phyloP scores from a whole-genome alignment of 2,113 vertebrate species.

The Talpa occidentalis region DNA sequence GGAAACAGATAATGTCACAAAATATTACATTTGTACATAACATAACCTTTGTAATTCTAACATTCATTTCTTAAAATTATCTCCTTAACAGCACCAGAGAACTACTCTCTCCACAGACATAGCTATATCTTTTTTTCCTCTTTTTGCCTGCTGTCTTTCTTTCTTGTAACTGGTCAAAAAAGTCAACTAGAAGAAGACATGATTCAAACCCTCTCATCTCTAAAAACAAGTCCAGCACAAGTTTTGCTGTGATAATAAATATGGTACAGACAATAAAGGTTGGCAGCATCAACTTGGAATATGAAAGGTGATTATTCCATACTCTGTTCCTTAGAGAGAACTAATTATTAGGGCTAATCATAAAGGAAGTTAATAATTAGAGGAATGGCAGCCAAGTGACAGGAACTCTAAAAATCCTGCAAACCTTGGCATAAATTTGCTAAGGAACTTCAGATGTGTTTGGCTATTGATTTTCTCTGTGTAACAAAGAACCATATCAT shows the following conservation, averaged over 20 bases:
- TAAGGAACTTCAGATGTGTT: not conserved
- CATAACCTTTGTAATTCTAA: not conserved
- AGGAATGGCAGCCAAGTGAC: slow-evolving; percentile 31
- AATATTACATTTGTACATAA: slow-evolving; percentile 36
- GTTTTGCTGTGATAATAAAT: slow-evolving; percentile 46
- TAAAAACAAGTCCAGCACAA: slow-evolving; percentile 45
- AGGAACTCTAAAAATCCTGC: slow-evolving; percentile 43
- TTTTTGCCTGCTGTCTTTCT: not conserved
- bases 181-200: slow-evolving; percentile 26
- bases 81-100: slow-evolving; percentile 10
- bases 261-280: slow-evolving; percentile 9
- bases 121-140: not conserved
- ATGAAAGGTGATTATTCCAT: slow-evolving; percentile 55
- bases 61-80: slow-evolving; percentile 24
- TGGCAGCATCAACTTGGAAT: slow-evolving; percentile 34
- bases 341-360: slow-evolving; percentile 67
- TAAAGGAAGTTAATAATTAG: slow-evolving; percentile 64
- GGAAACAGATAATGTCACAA: not conserved
- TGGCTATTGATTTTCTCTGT: slow-evolving; percentile 36
- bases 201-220: slow-evolving; percentile 38
- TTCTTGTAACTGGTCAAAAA: not conserved
- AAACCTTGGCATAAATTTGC: slow-evolving; percentile 52
- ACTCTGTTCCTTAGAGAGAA: slow-evolving; percentile 60
- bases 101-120: not conserved
- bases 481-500: not conserved